These are phyloP conservation scores for Podarcis siculus DNA, from an alignment of 2,797 vertebrate genomes.

Conservation along the genomic window DNA sequence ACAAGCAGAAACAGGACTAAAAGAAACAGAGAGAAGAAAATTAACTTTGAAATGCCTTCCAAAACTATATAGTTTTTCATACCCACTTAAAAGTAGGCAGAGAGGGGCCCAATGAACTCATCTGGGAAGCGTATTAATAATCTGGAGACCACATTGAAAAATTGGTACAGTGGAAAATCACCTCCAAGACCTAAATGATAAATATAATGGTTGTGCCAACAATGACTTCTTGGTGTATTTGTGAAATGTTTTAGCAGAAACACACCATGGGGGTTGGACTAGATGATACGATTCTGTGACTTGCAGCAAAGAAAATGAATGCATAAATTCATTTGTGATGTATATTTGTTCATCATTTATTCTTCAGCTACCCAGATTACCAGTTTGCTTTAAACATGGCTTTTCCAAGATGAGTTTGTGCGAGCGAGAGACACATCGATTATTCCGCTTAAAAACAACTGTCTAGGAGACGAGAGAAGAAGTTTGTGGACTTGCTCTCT, in stretches of 20 bases:
- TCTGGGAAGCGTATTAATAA: neutral
- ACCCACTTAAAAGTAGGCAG: neutral
- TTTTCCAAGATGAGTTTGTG: slow-evolving; percentile 42
- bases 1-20: neutral
- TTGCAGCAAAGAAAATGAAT: slow-evolving; percentile 43
- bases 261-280: neutral
- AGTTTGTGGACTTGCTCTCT: slow-evolving; percentile 61
- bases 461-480: slow-evolving; percentile 68
- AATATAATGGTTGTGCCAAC: slow-evolving; percentile 65
- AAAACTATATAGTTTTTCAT: neutral
- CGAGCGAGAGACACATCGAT: slow-evolving; percentile 47
- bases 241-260: slow-evolving; percentile 38
- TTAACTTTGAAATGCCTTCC: neutral
- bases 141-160: neutral
- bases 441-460: slow-evolving; percentile 51
- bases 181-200: slow-evolving; percentile 65
- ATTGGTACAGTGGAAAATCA: slow-evolving; percentile 12
- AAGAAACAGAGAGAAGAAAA: neutral
- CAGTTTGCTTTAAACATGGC: slow-evolving; percentile 61
- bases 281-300: neutral
- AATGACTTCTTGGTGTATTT: slow-evolving; percentile 66
- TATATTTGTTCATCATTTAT: slow-evolving; percentile 54
- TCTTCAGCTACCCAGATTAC: slow-evolving; percentile 50
- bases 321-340: slow-evolving; percentile 55
- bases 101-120: neutral